phyloP scores from a whole-genome alignment of 1,140 invertebrate species.

The honey bee (Apis mellifera) region DNA sequence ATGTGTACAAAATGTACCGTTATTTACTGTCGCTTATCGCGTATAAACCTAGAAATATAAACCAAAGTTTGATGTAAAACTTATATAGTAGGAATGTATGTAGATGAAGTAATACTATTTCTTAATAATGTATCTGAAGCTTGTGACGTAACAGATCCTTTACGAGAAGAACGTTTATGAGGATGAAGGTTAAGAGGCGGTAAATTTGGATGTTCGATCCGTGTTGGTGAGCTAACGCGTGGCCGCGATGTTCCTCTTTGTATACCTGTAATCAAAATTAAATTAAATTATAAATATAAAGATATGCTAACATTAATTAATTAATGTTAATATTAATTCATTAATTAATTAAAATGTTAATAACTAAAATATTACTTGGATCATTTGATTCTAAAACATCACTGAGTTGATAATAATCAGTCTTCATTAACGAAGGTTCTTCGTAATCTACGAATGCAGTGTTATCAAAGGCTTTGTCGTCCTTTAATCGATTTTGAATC shows the following conservation, averaged over 20 bases:
- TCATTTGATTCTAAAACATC: slow-evolving; percentile 80
- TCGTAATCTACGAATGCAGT: slow-evolving; percentile 89
- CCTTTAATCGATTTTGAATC: slow-evolving; percentile 68
- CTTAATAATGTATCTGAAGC: slow-evolving; percentile 83
- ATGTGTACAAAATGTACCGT: slow-evolving; percentile 36
- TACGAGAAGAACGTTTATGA: slow-evolving; percentile 79
- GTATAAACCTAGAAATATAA: slow-evolving; percentile 15
- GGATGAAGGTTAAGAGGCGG: slow-evolving; percentile 88
- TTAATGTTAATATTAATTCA: no score
- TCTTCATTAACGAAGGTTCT: slow-evolving; percentile 86
- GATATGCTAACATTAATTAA: no score
- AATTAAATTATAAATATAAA: background rate
- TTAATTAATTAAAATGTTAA: background rate
- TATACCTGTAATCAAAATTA: slow-evolving; percentile 58
- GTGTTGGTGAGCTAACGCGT: slow-evolving; percentile 88
- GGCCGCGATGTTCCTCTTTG: slow-evolving; percentile 76
- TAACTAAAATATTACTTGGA: slow-evolving; percentile 66
- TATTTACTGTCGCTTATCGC: slow-evolving; percentile 23
- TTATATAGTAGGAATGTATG: slow-evolving; percentile 78
- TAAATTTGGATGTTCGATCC: slow-evolving; percentile 90
- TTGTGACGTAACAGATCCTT: slow-evolving; percentile 83
- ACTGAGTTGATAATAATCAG: slow-evolving; percentile 87
- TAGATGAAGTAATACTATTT: slow-evolving; percentile 72
- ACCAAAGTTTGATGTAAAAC: background rate
- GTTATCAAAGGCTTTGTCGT: slow-evolving; percentile 84